These are phyloP conservation scores for Glaucidium brasilianum DNA, from an alignment of 2,113 vertebrate genomes.

Conservation along the genomic window DNA sequence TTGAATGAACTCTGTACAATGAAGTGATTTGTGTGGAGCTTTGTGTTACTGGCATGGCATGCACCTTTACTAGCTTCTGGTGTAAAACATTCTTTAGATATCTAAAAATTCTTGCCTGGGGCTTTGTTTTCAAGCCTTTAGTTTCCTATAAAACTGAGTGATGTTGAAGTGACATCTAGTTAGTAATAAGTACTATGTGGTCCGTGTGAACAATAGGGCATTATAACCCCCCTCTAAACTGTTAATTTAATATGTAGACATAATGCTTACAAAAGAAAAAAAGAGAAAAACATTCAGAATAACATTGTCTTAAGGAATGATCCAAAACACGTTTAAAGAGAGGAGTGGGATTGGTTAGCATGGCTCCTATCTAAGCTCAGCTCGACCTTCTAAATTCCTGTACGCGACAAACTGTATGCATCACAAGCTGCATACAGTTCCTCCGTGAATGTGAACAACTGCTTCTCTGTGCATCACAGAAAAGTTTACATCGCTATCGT, in stretches of 20 bases:
- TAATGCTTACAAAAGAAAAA: not conserved
- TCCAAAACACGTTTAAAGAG: not conserved
- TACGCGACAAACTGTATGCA: not conserved
- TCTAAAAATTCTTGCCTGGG: not conserved
- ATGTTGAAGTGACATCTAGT: not conserved
- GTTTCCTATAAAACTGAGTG: not conserved
- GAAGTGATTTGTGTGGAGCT: not conserved
- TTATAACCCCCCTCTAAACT: not conserved
- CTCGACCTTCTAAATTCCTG: not conserved
- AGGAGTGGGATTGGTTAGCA: not conserved
- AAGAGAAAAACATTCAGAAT: not conserved
- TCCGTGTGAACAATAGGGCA: not conserved
- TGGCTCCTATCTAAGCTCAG: not conserved
- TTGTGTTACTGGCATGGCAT: not conserved
- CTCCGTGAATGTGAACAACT: fast-evolving
- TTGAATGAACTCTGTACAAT: not conserved
- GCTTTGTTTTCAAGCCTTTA: not conserved
- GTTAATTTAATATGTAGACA: not conserved
- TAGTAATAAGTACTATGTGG: not conserved
- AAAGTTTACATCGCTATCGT: not conserved
- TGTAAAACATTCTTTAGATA: not conserved
- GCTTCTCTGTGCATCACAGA: not conserved
- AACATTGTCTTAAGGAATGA: not conserved
- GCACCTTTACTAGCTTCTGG: not conserved
- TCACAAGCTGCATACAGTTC: not conserved